These are phyloP conservation scores for Neodiprion virginianus DNA, from an alignment of 1,140 invertebrate species.

Conservation along the genomic window DNA sequence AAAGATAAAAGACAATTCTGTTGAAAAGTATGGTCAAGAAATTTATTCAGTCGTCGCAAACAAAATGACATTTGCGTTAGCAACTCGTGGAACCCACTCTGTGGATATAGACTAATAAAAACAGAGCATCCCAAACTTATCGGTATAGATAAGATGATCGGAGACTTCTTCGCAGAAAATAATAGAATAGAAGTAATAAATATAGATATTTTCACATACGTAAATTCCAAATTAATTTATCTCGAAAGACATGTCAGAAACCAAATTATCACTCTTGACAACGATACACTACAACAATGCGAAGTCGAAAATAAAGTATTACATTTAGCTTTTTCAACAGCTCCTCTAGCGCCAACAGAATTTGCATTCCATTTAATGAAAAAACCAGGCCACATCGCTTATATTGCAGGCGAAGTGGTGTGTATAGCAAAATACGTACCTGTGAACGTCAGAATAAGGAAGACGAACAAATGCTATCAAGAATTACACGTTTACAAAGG, in stretches of 20 bases:
- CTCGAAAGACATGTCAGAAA: not conserved
- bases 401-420: not conserved
- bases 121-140: not conserved
- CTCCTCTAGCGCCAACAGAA: not conserved
- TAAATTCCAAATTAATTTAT: not conserved
- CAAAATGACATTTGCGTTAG: not conserved
- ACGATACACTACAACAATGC: not conserved
- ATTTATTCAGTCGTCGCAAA: not conserved
- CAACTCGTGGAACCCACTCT: not conserved
- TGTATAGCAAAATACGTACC: not conserved
- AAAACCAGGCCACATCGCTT: not conserved
- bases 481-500: constrained; percentile 7
- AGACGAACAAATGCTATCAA: constrained; percentile 10
- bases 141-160: not conserved
- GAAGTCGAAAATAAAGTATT: not conserved
- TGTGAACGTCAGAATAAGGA: not conserved
- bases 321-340: not conserved
- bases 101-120: not conserved
- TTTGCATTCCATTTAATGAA: not conserved
- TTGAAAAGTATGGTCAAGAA: not conserved
- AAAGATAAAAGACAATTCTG: not conserved
- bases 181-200: not conserved
- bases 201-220: not conserved
- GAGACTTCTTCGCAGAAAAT: not conserved
- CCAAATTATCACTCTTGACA: not conserved